These are phyloP conservation scores for Pipistrellus kuhlii DNA, from an alignment of 2,797 vertebrate genomes.

Conservation along the genomic window DNA sequence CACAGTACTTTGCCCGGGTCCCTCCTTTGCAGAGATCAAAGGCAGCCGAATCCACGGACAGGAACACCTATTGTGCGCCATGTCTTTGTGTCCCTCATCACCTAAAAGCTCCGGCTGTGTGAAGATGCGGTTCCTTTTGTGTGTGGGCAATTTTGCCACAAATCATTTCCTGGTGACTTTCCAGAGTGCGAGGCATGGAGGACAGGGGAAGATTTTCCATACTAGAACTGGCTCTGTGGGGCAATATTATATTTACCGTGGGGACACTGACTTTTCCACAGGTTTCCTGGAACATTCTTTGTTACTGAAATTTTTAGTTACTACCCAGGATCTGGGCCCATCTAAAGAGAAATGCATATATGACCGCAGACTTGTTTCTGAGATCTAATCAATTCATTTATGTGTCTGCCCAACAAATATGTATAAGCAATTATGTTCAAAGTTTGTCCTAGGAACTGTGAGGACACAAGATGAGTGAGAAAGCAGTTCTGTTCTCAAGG, in stretches of 20 bases:
- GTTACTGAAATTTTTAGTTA: not conserved
- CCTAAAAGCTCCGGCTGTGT: constrained; percentile 60
- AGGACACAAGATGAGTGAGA: not conserved
- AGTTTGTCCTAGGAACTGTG: not conserved
- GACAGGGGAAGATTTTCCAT: not conserved
- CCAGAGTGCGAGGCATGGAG: not conserved
- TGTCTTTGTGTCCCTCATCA: constrained; percentile 66
- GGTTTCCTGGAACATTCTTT: constrained; percentile 14
- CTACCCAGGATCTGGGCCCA: not conserved
- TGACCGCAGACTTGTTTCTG: not conserved
- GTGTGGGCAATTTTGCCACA: constrained; percentile 4
- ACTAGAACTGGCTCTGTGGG: not conserved
- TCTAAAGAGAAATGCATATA: not conserved
- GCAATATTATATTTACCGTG: not conserved
- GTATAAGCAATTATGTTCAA: not conserved
- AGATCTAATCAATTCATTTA: not conserved
- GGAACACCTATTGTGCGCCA: constrained; percentile 58
- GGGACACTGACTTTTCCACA: not conserved
- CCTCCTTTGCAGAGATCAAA: constrained; percentile 73
- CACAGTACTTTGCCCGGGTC: constrained; percentile 4
- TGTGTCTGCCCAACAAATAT: not conserved
- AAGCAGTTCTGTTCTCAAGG: not conserved
- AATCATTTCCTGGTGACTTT: constrained; percentile 41
- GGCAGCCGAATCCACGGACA: not conserved
- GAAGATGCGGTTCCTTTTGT: not conserved